Evolutionary conservation across 2,888 invertebrate species (phyloP).

Genomic region (Coleophora flavipennella): DNA sequence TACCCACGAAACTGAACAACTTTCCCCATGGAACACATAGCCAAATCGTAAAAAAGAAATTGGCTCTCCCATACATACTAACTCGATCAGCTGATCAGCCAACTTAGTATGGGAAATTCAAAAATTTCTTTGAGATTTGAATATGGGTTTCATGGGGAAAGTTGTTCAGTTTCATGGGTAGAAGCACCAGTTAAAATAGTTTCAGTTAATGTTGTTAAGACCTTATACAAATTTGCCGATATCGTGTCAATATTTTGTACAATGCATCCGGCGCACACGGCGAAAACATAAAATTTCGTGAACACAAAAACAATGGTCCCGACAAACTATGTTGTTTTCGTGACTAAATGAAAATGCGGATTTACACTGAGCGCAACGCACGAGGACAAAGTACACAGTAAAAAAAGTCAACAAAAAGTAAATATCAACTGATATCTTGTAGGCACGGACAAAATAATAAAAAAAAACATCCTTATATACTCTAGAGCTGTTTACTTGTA

Average conservation of each 20-base stretch:
- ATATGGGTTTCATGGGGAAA: no score
- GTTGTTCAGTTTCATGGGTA: no score
- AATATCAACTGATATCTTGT: conserved; percentile 7
- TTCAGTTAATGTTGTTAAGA: no score
- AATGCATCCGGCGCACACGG: conserved; percentile 1
- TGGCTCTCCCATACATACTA: no score
- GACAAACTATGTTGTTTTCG: conserved; percentile 5
- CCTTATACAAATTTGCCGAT: neutral
- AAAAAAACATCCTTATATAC: conserved; percentile 33
- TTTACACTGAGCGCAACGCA: conserved; percentile 7
- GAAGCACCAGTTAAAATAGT: no score
- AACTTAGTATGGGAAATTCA: no score
- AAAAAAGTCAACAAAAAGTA: no score
- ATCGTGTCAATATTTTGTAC: neutral
- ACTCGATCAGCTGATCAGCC: no score
- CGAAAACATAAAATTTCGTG: neutral
- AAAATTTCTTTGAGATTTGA: no score
- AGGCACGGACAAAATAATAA: conserved; percentile 31
- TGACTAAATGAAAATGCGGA: conserved; percentile 1
- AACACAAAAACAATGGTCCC: conserved; percentile 14
- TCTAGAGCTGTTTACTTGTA: conserved; percentile 47
- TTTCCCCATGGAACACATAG: no score
- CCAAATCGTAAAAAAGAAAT: neutral
- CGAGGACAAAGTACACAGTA: conserved; percentile 1
- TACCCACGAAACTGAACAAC: no score